A percentile compares a stretch with the other conserved stretches of the same genome.
Evolutionary conservation across 2,113 vertebrate species (phyloP).

Genomic region (Neoarius graeffei): DNA sequence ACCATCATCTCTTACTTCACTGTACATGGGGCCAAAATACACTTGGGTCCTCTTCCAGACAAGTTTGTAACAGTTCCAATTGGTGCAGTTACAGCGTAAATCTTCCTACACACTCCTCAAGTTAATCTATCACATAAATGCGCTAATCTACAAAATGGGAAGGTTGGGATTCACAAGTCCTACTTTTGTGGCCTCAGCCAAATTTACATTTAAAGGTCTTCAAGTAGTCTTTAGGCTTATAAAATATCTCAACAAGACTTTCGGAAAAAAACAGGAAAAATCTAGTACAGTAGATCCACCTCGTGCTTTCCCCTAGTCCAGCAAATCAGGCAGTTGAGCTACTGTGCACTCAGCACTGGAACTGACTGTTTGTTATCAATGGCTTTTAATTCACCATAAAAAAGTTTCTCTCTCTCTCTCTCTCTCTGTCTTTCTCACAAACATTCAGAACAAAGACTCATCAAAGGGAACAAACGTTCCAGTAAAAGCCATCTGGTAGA

Average conservation of each 20-base stretch:
- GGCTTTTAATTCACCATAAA: conserved; percentile 68
- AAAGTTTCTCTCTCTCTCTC: conserved; percentile 43
- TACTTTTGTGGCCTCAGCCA: conserved; percentile 65
- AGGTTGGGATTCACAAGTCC: conserved; percentile 70
- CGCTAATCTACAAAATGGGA: conserved; percentile 75
- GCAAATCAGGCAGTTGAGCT: conserved; percentile 68
- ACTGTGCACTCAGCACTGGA: conserved; percentile 53
- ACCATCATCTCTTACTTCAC: too few relatives aligned
- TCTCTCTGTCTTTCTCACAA: not conserved
- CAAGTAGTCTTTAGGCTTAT: conserved; percentile 76
- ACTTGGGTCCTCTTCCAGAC: too few relatives aligned
- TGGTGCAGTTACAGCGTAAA: too few relatives aligned
- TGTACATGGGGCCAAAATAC: too few relatives aligned
- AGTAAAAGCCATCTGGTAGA: conserved; percentile 54
- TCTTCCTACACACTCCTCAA: too few relatives aligned
- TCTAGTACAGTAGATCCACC: conserved; percentile 63
- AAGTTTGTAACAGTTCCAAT: too few relatives aligned
- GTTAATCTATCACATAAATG: conserved; percentile 33
- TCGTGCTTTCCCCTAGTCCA: conserved; percentile 66
- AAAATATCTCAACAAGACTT: conserved; percentile 76
- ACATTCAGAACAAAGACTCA: conserved; percentile 61
- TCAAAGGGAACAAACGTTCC: conserved; percentile 54
- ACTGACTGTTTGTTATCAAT: conserved; percentile 65
- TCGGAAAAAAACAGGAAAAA: conserved; percentile 49
- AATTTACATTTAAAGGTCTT: conserved; percentile 78